phyloP scores from a whole-genome alignment of 37 sponge, comb jelly and placozoan genomes.

The Spongia lamella region DNA sequence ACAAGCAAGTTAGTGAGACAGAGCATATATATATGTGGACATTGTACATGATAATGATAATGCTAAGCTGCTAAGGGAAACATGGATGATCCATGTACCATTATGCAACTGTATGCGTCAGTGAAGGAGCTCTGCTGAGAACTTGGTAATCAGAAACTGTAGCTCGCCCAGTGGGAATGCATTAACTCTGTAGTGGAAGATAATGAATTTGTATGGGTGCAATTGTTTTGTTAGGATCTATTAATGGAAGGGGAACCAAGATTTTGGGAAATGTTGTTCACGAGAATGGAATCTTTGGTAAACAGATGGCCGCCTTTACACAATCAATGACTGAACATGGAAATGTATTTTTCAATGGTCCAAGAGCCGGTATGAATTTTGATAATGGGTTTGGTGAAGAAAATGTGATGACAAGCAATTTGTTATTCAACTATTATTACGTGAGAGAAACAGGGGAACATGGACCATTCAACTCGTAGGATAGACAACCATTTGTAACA shows the following conservation, averaged over 20 bases:
- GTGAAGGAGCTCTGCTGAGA: constrained; percentile 52
- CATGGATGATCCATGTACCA: constrained; percentile 17
- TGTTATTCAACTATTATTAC: constrained; percentile 35
- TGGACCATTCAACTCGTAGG: constrained; percentile 62
- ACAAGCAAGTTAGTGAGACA: too few species aligned
- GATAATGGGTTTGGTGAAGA: constrained; percentile 83
- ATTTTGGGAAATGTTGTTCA: constrained; percentile 47
- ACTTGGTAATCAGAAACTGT: constrained; percentile 22
- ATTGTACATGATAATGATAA: constrained; percentile 15
- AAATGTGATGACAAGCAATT: constrained; percentile 28
- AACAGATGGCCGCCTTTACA: constrained; percentile 31
- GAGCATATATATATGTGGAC: constrained; percentile 12
- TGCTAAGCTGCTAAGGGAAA: too few species aligned
- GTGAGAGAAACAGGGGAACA: constrained; percentile 57
- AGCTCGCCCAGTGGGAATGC: constrained; percentile 63
- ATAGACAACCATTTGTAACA: constrained; percentile 40
- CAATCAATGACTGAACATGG: constrained; percentile 33
- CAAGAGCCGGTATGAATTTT: constrained; percentile 66
- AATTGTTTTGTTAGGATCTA: constrained; percentile 15
- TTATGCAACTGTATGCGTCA: constrained; percentile 47
- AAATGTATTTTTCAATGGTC: constrained; percentile 61
- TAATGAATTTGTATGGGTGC: constrained; percentile 49
- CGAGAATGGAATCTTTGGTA: constrained; percentile 54
- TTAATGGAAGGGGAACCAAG: constrained; percentile 26
- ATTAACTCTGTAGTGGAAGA: constrained; percentile 28